Percentiles rank a stretch among this genome's conserved stretches.
Evolutionary conservation across 2,113 vertebrate species (phyloP).

Genomic region (Lates calcarifer): DNA sequence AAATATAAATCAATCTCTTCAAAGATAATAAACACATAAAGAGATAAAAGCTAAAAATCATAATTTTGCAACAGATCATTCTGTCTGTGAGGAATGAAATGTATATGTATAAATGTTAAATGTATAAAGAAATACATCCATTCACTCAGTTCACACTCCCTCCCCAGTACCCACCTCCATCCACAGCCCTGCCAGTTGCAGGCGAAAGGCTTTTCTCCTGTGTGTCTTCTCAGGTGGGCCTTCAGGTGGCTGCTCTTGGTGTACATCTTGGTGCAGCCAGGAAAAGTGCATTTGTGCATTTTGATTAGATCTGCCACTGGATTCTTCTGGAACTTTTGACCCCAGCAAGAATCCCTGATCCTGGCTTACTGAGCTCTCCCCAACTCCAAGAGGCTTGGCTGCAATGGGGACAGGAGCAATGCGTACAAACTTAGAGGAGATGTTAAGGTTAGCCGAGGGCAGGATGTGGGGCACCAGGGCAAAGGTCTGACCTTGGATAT

Average conservation of each 20-base stretch:
- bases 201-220: slow-evolving; percentile 95
- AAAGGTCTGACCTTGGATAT: slow-evolving; percentile 96
- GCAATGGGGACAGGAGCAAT: slow-evolving; percentile 96
- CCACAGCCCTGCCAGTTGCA: slow-evolving; percentile 96
- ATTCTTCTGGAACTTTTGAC: slow-evolving; percentile 94
- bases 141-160: not conserved
- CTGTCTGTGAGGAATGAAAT: not conserved
- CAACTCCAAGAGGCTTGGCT: slow-evolving; percentile 89
- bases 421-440: slow-evolving; percentile 93
- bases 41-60: not conserved
- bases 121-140: not conserved
- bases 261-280: slow-evolving; percentile 97
- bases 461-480: slow-evolving; percentile 93
- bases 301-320: slow-evolving; percentile 94
- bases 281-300: slow-evolving; percentile 97
- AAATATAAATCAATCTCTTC: not conserved
- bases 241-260: slow-evolving; percentile 98
- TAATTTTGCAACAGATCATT: not conserved
- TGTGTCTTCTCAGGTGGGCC: slow-evolving; percentile 95
- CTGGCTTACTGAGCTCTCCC: slow-evolving; percentile 79
- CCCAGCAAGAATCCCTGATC: slow-evolving; percentile 84
- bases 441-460: slow-evolving; percentile 87
- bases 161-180: slow-evolving; percentile 91
- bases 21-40: slow-evolving; percentile 7
- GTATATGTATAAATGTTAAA: not conserved